Evolutionary conservation across 1,140 invertebrate species (phyloP).

Genomic region (Cherax destructor): DNA sequence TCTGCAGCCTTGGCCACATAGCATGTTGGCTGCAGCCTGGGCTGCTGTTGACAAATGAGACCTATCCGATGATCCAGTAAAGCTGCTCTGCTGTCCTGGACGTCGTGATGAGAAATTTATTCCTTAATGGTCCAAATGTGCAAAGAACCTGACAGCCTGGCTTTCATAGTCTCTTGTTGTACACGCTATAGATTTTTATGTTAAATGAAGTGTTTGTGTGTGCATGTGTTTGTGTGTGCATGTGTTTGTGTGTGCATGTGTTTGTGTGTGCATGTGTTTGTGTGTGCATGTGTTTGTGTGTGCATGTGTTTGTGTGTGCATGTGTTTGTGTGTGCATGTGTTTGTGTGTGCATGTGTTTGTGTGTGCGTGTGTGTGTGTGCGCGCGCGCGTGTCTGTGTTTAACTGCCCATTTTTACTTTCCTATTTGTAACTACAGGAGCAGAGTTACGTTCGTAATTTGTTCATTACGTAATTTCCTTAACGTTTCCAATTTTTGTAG

Average conservation of each 20-base stretch:
- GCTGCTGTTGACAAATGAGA: neutral
- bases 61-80: neutral
- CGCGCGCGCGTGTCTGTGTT: no score
- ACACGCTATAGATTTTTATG: neutral
- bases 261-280: neutral
- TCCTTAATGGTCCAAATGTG: neutral
- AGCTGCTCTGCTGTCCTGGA: neutral
- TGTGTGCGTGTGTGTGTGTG: no score
- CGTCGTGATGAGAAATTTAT: constrained; percentile 13
- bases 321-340: no score
- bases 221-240: neutral
- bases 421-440: neutral
- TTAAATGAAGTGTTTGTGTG: neutral
- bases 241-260: neutral
- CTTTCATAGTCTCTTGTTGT: neutral
- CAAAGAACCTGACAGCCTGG: neutral
- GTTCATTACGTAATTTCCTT: no score
- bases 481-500: no score
- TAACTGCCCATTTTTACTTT: neutral
- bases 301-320: no score
- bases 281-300: no score
- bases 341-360: no score
- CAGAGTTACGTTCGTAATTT: no score
- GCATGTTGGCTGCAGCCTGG: no score
- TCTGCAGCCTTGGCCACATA: no score